Evolutionary conservation across 2,888 invertebrate species (phyloP), one percentile per base, ranked within the genome.

Genomic region (Eupithecia subumbrata): DNA sequence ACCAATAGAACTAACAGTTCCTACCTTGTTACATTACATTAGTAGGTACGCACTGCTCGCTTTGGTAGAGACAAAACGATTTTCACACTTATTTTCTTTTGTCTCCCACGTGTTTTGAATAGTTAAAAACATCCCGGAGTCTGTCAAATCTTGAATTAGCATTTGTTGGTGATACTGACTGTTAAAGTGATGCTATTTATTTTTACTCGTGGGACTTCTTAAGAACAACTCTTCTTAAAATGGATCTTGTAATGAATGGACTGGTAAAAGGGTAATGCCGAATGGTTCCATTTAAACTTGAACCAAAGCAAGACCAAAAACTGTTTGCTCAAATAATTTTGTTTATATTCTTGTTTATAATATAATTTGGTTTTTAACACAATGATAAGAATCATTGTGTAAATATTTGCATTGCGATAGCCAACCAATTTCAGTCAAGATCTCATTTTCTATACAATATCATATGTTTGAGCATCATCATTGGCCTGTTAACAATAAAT

Each of bases 61-160:
- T 83, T 85, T 81, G 83, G 79, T 80, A 77, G 78, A 83, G 91
- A 90, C 91, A 91, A 87, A 86, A 82, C 81, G 80, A 86, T 87
- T 87, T 89, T 89, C 88, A 93, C 87, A 90, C 86, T 78, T 79
- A 76, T 92, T 81, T 79, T 87, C 82, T 88, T 89, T 91, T 90
- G 91, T 90, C 81, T 81, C 80, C 81, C 86, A 86, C 91, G 91
- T 91, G 94, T 82, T 87, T 84, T 84, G 92, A 92, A 94, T 95
- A 90, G 88, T 77, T 87, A 88, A 83, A 84, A 83, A 86, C 84
- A 89, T 88, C 83, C 80, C 82, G 83, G 83, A 88, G 87, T 83
- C 87, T 86, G 91, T 88, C 87, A 92, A 92, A 93, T 72, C 22
- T 71, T 75, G 69, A 71, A 37, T 68, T 68, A 40, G 68, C 43